These are phyloP conservation scores for Cavia porcellus DNA, from an alignment of 2,113 vertebrate genomes.

Conservation along the genomic window DNA sequence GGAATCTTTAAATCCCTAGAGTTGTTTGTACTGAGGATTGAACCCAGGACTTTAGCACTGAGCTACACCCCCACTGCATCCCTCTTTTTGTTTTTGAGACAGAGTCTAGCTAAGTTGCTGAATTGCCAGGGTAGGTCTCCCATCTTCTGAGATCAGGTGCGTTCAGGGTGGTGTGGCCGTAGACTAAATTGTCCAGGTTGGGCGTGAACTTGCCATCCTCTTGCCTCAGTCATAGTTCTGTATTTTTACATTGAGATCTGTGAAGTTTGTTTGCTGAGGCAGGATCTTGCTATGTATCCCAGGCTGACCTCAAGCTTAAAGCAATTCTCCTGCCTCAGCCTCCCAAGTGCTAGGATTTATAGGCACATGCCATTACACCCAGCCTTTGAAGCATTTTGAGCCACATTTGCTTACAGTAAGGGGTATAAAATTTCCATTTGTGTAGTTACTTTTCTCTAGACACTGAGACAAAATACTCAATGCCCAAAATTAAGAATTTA, in stretches of 20 bases:
- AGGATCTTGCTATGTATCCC: neutral
- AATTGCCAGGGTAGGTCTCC: neutral
- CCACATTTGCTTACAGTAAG: neutral
- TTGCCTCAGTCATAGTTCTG: neutral
- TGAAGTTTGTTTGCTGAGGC: neutral
- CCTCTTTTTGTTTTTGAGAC: neutral
- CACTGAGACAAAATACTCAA: no score
- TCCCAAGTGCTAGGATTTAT: neutral
- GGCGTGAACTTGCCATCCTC: neutral
- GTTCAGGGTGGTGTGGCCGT: no score
- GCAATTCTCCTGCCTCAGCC: neutral
- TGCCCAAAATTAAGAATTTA: no score
- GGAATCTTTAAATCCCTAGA: neutral
- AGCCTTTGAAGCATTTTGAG: neutral
- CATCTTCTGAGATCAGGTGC: no score
- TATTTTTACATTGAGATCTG: neutral
- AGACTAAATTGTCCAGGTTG: neutral
- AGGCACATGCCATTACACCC: neutral
- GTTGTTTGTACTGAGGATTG: neutral
- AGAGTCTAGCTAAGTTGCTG: neutral
- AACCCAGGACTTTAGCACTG: neutral
- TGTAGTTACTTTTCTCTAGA: no score
- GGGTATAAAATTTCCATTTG: neutral
- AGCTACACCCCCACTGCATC: neutral
- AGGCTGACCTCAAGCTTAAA: neutral